A percentile compares a stretch with the other conserved stretches of the same genome.
phyloP scores from a whole-genome alignment of 2,888 invertebrate species.

The Drosophila picticornis region DNA sequence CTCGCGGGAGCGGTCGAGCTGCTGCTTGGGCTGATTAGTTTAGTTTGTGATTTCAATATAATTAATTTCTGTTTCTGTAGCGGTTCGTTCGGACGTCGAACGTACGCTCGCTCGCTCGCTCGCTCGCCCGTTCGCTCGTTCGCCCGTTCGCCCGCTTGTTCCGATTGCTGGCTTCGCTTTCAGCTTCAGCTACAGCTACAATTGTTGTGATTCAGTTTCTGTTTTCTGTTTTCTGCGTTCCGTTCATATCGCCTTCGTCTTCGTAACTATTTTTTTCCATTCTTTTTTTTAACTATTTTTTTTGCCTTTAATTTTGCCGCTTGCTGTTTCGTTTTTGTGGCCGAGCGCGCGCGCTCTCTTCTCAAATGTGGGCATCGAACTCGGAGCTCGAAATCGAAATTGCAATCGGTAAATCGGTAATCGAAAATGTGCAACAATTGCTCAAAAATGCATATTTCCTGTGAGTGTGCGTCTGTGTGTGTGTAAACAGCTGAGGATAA shows the following conservation, averaged over 20 bases:
- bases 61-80: slow-evolving; percentile 79
- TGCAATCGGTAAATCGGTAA: slow-evolving; percentile 19
- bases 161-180: slow-evolving; percentile 32
- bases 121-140: slow-evolving; percentile 26
- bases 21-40: slow-evolving; percentile 73
- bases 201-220: slow-evolving; percentile 53
- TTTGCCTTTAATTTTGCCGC: slow-evolving; percentile 5
- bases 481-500: slow-evolving; percentile 49
- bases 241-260: slow-evolving; percentile 36
- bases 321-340: slow-evolving; percentile 31
- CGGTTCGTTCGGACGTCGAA: slow-evolving; percentile 75
- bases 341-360: slow-evolving; percentile 27
- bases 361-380: slow-evolving; percentile 32
- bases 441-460: slow-evolving; percentile 9
- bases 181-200: slow-evolving; percentile 22
- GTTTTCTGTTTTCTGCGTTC: slow-evolving; percentile 58
- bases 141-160: slow-evolving; percentile 26
- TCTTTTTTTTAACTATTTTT: background rate
- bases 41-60: slow-evolving; percentile 80
- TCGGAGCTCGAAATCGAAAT: slow-evolving; percentile 33
- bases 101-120: slow-evolving; percentile 52
- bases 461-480: slow-evolving; percentile 4
- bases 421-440: slow-evolving; percentile 27
- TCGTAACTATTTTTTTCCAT: slow-evolving; percentile 10
- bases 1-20: slow-evolving; percentile 44